Conservation (phyloP, 2,797 vertebrate genomes). For the Scarus forsteni region DNA sequence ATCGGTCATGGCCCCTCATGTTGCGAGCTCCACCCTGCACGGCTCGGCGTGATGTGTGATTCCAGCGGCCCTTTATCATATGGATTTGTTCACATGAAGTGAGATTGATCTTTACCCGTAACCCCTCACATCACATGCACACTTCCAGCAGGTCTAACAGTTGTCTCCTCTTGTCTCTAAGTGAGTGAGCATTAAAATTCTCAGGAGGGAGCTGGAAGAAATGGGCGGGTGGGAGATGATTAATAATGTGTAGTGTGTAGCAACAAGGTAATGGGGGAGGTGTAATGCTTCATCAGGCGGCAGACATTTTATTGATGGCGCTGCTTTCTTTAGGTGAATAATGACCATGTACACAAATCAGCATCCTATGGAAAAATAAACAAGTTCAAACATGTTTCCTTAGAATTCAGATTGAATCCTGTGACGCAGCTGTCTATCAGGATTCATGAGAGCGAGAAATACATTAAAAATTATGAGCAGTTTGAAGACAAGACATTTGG, state of each 20-base stretch:
- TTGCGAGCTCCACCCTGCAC: not conserved
- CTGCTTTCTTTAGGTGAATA: slow-evolving; percentile 60
- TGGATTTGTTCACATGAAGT: slow-evolving; percentile 62
- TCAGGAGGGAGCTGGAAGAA: slow-evolving; percentile 20
- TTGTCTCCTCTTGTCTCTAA: slow-evolving; percentile 14
- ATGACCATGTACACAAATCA: slow-evolving; percentile 17
- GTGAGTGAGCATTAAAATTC: slow-evolving; percentile 28
- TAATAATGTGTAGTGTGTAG: slow-evolving; percentile 44
- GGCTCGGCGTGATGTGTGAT: slow-evolving; percentile 9
- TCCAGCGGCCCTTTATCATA: slow-evolving; percentile 35
- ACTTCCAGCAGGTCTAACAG: slow-evolving; percentile 30
- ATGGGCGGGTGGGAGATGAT: slow-evolving; percentile 37
- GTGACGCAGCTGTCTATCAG: not conserved
- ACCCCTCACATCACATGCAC: slow-evolving; percentile 4
- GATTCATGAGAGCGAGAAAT: not conserved
- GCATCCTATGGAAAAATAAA: not conserved
- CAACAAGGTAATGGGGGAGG: slow-evolving; percentile 39
- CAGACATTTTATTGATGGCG: slow-evolving; percentile 35
- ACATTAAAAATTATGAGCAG: not conserved
- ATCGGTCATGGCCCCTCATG: slow-evolving; percentile 11
- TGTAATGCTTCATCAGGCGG: slow-evolving; percentile 47
- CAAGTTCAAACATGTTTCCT: not conserved
- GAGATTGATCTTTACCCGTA: slow-evolving; percentile 61
- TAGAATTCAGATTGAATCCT: not conserved
- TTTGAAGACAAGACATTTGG: not conserved